Evolutionary conservation across 2,888 invertebrate genomes (phyloP), one percentile per base, ranked within the genome.

Genomic region (Diplolepis rosae): DNA sequence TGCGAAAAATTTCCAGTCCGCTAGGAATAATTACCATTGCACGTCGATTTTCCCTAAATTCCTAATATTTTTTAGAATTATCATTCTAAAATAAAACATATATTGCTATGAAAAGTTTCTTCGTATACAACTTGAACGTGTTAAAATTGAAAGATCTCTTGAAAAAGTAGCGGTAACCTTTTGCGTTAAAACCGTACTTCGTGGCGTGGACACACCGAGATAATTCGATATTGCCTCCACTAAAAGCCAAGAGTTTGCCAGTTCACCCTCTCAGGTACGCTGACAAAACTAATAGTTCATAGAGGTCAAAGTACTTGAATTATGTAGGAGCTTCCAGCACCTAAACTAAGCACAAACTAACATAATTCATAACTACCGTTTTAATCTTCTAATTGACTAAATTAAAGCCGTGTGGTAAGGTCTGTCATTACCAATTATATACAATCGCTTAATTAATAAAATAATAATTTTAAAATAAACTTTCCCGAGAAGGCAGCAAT

Each of bases 201-300:
- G 32, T 32, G 18, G 54, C 32, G 30, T 18, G 54, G 18, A 54
- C 54, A 54, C 18, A 32, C 30, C 9, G 66, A 61, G 69, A 73
- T 73, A 73, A 75, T 75, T 73, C 67, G 73, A 75, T 75, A 75
- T 71, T 73, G 70, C 69, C 68, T 68, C 54, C 69, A 66, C 70
- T 68, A 68, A 74, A 72, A 74, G 71, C 71, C 69, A 67, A 32
- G 74, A 66, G 68, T 67, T 68, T 61, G 24, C 24, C 48, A 66
- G 68, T 67, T 68, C 66, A 28, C 24, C 48, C 32, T 66, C 54
- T 50, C 35, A 30, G 30, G 54, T 32, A 54, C 11, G 27, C 54
- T 32, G 54, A 30, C 32, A 54, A 54, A 54, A 54, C 30, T 54
- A 15, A 15, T 30, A 30, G 15, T 54, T 54, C 32, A 54, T 18